Evolutionary conservation across 1,140 invertebrate species (phyloP), one percentile per base, ranked within the genome.

Genomic region (Probaryconus sp.): DNA sequence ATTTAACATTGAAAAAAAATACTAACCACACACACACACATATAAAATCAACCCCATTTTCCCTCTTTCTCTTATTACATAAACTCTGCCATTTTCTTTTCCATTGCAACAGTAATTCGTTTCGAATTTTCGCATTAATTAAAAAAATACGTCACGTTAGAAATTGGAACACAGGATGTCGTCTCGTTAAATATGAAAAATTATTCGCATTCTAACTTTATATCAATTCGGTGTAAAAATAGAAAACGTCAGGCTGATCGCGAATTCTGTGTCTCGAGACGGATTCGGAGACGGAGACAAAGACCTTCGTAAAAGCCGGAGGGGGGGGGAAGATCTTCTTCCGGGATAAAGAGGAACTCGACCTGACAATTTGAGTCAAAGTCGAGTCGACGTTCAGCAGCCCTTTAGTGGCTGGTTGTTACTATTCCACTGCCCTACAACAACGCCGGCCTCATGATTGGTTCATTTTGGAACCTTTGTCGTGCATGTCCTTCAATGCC

Each of bases 401-500:
- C 75, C 73, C 53, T 63, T 68, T 48, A 38, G 60, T 70, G 77
- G 76, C 78, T 79, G 75, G 51, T 56, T 76, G 28, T 82, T 80
- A 82, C 74, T 79, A 83, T 84, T 83, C 81, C 81, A 87, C 85
- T 86, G 85, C 84, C 85, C 81, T 79, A 85, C 30, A 70, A 85
- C 80, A 85, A 76, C 77, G 76, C 63, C 83, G 84, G 84, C 88
- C 90, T 89, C 89, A 96, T 96, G 94, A 95, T 96, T 90, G 94
- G 94, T 89, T 95, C 94, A 91, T 96, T 96, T 90, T 95, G 94
- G 94, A 96, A 95, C 89, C 90, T 96, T 89, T 96, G 95, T 90
- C 93, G 94, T 89, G 94, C 94, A 89, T 96, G 95, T 89, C 95
- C 94, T 86, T 95, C 94, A 88, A 95, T 95, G 94, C 94, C 94